Evolutionary conservation across 1,140 invertebrate genomes (phyloP).

Genomic region (Geopemphigus sp.): DNA sequence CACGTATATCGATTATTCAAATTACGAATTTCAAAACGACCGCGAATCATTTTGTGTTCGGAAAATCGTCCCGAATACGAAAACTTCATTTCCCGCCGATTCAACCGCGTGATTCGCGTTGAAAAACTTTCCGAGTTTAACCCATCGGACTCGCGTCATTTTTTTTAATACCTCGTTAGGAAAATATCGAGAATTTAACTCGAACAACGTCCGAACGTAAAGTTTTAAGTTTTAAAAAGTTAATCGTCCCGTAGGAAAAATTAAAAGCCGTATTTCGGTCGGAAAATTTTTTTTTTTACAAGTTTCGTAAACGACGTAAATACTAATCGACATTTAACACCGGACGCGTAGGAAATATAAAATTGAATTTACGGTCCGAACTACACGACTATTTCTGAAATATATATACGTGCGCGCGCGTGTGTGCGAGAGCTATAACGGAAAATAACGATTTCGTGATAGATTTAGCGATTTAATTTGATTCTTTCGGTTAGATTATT

Average conservation of each 20-base stretch:
- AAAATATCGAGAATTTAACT: background rate
- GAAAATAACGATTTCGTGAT: background rate
- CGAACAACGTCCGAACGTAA: background rate
- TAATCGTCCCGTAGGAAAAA: background rate
- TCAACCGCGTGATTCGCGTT: background rate
- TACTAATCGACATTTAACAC: background rate
- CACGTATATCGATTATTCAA: too few species aligned
- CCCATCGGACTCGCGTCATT: background rate
- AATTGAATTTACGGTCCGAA: background rate
- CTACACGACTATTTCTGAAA: background rate
- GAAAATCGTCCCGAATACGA: background rate
- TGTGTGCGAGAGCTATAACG: background rate
- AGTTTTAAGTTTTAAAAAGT: background rate
- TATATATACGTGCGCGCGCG: background rate
- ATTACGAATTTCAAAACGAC: slow-evolving; percentile 11
- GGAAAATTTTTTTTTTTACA: too few species aligned
- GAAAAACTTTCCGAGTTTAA: slow-evolving; percentile 10
- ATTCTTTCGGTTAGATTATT: background rate
- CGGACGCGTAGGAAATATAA: background rate
- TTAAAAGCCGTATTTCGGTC: background rate
- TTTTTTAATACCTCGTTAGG: background rate
- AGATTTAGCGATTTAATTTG: background rate
- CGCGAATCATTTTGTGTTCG: slow-evolving; percentile 12
- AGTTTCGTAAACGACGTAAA: background rate
- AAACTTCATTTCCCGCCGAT: slow-evolving; percentile 3